Evolutionary conservation across 2,888 invertebrate species (phyloP).

Genomic region (Lasioglossum figueresi): DNA sequence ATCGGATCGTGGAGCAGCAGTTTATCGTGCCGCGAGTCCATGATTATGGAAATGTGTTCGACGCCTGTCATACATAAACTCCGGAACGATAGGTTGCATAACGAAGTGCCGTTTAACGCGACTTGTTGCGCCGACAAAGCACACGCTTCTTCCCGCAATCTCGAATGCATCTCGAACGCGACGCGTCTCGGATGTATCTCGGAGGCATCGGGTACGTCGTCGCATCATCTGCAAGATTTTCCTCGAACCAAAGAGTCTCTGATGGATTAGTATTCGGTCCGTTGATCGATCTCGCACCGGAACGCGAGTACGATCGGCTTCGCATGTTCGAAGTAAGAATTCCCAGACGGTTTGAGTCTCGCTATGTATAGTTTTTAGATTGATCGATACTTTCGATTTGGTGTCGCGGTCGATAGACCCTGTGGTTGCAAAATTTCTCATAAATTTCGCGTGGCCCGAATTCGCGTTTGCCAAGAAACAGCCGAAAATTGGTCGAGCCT

Average conservation of each 20-base stretch:
- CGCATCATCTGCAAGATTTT: not conserved
- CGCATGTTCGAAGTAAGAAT: not conserved
- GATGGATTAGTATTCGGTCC: not conserved
- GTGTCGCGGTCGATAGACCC: not conserved
- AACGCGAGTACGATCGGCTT: not conserved
- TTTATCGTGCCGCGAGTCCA: conserved; percentile 23
- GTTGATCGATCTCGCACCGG: not conserved
- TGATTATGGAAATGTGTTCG: conserved; percentile 45
- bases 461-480: conserved; percentile 38
- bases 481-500: conserved; percentile 14
- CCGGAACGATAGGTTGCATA: conserved; percentile 36
- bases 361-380: not conserved
- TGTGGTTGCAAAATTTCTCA: conserved; percentile 20
- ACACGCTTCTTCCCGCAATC: conserved; percentile 43
- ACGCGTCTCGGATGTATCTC: conserved; percentile 7
- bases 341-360: not conserved
- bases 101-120: conserved; percentile 27
- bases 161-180: conserved; percentile 24
- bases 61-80: conserved; percentile 15
- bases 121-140: conserved; percentile 49
- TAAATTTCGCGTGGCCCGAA: conserved; percentile 36
- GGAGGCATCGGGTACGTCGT: not conserved
- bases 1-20: not conserved
- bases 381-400: conserved; percentile 11
- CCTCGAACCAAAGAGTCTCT: not conserved